A percentile compares a stretch with the other conserved stretches of the same genome.
These are phyloP conservation scores for Pherbina coryleti DNA, from an alignment of 2,888 invertebrate genomes.

Conservation along the genomic window DNA sequence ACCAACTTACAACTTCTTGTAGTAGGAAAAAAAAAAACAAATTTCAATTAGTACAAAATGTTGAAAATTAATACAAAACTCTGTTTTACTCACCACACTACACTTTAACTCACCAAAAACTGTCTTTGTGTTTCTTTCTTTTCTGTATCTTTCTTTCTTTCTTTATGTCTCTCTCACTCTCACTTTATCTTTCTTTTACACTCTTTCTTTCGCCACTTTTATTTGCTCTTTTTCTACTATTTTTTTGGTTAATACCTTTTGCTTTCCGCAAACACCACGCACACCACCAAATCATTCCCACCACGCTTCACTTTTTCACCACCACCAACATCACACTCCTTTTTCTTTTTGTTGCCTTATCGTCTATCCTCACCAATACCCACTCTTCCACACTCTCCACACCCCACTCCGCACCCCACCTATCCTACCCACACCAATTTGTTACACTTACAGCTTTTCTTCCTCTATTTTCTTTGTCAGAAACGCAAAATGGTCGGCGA, in stretches of 20 bases:
- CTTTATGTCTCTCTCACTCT: constrained; percentile 25
- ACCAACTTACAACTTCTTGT: constrained; percentile 43
- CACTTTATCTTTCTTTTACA: constrained; percentile 35
- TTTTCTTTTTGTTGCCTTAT: not conserved
- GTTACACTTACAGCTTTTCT: constrained; percentile 67
- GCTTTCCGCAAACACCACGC: constrained; percentile 26
- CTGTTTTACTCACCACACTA: constrained; percentile 61
- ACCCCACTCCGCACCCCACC: too few species aligned
- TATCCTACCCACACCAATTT: constrained; percentile 43
- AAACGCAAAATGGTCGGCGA: constrained; percentile 97
- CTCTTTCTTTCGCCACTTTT: constrained; percentile 33
- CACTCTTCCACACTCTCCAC: constrained; percentile 33
- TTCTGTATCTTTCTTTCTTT: constrained; percentile 32
- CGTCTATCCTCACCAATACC: constrained; percentile 22
- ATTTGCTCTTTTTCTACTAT: constrained; percentile 32
- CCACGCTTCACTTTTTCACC: constrained; percentile 32
- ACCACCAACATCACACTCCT: constrained; percentile 17
- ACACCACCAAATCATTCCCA: not conserved
- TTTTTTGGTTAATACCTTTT: constrained; percentile 6
- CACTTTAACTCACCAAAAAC: constrained; percentile 41
- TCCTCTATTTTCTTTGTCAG: constrained; percentile 77
- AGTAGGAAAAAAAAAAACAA: constrained; percentile 9
- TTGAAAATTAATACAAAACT: constrained; percentile 60
- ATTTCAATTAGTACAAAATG: constrained; percentile 45
- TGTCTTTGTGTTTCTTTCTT: constrained; percentile 32